phyloP scores from a whole-genome alignment of 2,113 vertebrate genomes.

The Narcine bancroftii region DNA sequence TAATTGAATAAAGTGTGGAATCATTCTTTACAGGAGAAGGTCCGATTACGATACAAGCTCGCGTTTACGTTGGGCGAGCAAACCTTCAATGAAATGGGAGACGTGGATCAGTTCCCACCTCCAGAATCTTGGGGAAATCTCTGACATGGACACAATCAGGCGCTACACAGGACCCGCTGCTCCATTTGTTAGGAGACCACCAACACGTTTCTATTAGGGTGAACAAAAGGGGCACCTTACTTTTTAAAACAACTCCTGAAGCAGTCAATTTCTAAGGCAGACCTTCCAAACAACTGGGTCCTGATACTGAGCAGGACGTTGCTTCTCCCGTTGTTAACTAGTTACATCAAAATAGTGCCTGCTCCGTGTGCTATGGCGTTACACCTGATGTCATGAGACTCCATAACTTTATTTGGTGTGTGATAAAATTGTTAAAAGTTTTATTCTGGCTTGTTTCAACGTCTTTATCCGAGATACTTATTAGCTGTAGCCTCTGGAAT shows the following conservation, averaged over 20 bases:
- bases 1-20: neutral
- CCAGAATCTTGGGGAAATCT: constrained; percentile 83
- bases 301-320: neutral
- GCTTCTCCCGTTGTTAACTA: neutral
- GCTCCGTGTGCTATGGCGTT: neutral
- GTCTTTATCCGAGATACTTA: neutral
- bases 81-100: constrained; percentile 81
- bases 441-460: constrained; percentile 5
- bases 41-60: constrained; percentile 88
- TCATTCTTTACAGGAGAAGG: constrained; percentile 74
- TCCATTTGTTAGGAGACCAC: neutral
- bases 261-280: constrained; percentile 17
- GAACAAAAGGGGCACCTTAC: neutral
- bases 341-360: neutral
- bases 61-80: constrained; percentile 80
- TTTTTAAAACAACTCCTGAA: neutral
- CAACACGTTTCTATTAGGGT: neutral
- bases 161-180: constrained; percentile 1
- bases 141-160: constrained; percentile 52
- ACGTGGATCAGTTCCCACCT: constrained; percentile 87
- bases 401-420: neutral
- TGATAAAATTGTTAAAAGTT: constrained; percentile 14
- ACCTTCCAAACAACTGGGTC: neutral
- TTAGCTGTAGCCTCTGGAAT: neutral
- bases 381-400: neutral